A percentile compares a stretch with the other conserved stretches of the same genome.
Conservation (phyloP, 2,797 vertebrate species). For the Microctenopoma steveboyesi region DNA sequence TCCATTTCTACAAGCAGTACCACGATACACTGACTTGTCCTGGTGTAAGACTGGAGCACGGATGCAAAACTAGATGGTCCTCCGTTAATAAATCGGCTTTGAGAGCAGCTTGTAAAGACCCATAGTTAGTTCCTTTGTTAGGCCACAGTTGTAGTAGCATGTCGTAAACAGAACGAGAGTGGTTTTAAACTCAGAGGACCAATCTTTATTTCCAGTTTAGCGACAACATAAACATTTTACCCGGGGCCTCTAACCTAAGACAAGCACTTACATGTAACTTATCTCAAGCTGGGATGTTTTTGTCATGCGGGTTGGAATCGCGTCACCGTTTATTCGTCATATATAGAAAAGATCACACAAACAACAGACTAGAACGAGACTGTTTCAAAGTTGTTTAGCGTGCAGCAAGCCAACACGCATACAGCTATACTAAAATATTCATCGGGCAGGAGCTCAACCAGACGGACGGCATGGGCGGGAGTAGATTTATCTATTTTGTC, state of each 20-base stretch:
- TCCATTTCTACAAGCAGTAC: background rate
- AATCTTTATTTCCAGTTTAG: too few species aligned
- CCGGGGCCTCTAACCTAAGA: too few species aligned
- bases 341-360: conserved; percentile 17
- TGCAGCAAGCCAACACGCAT: conserved; percentile 39
- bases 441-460: conserved; percentile 26
- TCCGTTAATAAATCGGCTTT: background rate
- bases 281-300: too few species aligned
- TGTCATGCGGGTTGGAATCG: too few species aligned
- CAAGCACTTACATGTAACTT: too few species aligned
- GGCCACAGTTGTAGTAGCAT: too few species aligned
- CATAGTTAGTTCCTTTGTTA: too few species aligned
- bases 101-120: too few species aligned
- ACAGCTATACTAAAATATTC: conserved; percentile 61
- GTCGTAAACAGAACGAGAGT: too few species aligned
- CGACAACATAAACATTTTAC: too few species aligned
- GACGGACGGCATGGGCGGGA: conserved; percentile 24
- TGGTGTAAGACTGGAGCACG: background rate
- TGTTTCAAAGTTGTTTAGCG: conserved; percentile 34
- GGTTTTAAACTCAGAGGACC: too few species aligned
- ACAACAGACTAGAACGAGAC: conserved; percentile 27
- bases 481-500: conserved; percentile 63
- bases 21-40: background rate
- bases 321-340: conserved; percentile 1
- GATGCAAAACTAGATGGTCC: conserved; percentile 1